Conservation (phyloP, 1,140 invertebrate genomes). For the Littorina saxatilis region DNA sequence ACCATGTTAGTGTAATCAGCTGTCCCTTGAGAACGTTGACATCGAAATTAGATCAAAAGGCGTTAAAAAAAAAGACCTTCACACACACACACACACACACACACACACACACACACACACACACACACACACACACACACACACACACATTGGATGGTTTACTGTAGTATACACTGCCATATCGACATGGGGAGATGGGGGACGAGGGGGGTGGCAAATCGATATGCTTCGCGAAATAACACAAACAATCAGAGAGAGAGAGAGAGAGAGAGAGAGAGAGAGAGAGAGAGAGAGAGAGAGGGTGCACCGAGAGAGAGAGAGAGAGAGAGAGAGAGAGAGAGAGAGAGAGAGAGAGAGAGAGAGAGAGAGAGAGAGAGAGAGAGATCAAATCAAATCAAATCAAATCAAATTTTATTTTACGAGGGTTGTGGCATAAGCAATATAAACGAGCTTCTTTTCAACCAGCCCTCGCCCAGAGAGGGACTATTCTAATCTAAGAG, state of each 20-base stretch:
- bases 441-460: too few relatives aligned
- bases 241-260: neutral
- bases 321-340: neutral
- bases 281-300: too few relatives aligned
- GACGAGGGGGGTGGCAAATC: too few relatives aligned
- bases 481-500: too few relatives aligned
- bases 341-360: constrained; percentile 2
- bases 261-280: neutral
- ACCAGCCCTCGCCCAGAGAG: too few relatives aligned
- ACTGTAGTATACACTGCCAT: neutral
- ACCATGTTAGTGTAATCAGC: neutral
- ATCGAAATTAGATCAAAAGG: neutral
- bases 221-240: too few relatives aligned
- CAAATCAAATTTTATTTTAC: too few relatives aligned
- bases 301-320: too few relatives aligned
- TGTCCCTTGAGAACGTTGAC: neutral
- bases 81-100: neutral
- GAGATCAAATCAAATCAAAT: too few relatives aligned
- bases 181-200: neutral
- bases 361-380: too few relatives aligned
- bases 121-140: neutral
- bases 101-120: neutral
- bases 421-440: too few relatives aligned
- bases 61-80: too few relatives aligned
- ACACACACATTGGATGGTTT: neutral